Base-by-base conservation (phyloP, 2,797 vertebrate species). In the Eremophila alpestris region DNA sequence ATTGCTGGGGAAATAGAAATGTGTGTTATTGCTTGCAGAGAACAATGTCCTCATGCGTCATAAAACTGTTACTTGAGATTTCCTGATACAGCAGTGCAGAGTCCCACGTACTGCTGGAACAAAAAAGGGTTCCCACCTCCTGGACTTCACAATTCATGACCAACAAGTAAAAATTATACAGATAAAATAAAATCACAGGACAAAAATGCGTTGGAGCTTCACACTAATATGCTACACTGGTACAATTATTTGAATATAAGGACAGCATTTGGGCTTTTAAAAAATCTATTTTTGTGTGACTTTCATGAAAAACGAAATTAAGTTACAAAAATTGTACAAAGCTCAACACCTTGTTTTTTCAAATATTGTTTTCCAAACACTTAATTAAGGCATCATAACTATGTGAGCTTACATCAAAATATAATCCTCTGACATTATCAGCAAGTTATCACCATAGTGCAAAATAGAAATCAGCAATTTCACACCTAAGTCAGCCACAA, bases 121-220 rank as follows among this genome's bases (percentile, higher is more conserved):
- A 94, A 95, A 30, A 90, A 59, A 94, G 89, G 79, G 81, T 87
- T 71, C 89, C 67, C 58, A 96, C 92, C 87, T 91, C 52, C 92
- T 94, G 77, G 94, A 87, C 92, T 96, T 97, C 81, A 94, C 55
- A 74, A 94, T 84, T 93, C 91, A 94, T 62, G 41, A 70, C 62
- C 64, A 84, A 63, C 64, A 93, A 89, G 71, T 65, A 92, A 94
- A 94, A 96, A 59, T 67, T 85, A 45, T 13, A 67, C 0, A 6
- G 58, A 45, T 87, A 78, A 92, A 93, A 95, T 83, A 92, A 87
- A 92, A 95, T 60, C 62, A 80, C 48, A 30, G 40, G 54, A 55
- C 32, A 84, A 83, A 91, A 93, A 88, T 26, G 5, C 65, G 19
- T 18, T 83, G 79, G 34, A 84, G 68, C 32, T 64, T 90, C 74